Evolutionary conservation across 2,797 vertebrate species (phyloP).

Genomic region (Acipenser oxyrinchus): DNA sequence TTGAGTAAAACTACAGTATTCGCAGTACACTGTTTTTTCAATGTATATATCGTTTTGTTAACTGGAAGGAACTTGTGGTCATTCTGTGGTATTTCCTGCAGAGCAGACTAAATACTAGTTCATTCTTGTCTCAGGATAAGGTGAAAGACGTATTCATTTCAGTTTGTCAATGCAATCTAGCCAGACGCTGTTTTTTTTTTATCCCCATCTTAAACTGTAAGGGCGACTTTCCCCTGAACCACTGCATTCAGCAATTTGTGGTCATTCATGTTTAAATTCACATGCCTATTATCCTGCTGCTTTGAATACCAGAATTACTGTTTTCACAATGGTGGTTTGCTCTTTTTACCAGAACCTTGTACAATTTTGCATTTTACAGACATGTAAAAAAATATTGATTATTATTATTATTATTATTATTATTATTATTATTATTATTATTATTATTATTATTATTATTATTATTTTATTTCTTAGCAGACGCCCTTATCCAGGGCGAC

Average conservation of each 20-base stretch:
- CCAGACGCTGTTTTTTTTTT: neutral
- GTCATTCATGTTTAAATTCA: constrained; percentile 17
- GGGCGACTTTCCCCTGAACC: constrained; percentile 17
- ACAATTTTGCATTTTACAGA: too few relatives aligned
- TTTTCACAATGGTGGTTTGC: constrained; percentile 41
- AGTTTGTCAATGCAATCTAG: constrained; percentile 3
- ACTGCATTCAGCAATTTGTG: constrained; percentile 20
- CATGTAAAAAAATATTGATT: too few relatives aligned
- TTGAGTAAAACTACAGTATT: constrained; percentile 6
- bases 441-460: too few relatives aligned
- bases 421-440: too few relatives aligned
- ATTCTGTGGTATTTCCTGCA: constrained; percentile 45
- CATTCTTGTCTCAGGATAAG: constrained; percentile 30
- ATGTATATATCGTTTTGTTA: constrained; percentile 19
- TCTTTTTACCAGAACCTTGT: constrained; percentile 30
- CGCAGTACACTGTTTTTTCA: neutral
- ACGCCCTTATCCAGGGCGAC: too few relatives aligned
- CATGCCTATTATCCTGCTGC: constrained; percentile 24
- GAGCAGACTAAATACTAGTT: constrained; percentile 30
- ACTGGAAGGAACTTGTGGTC: constrained; percentile 17
- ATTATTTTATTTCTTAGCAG: too few relatives aligned
- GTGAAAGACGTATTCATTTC: constrained; percentile 24
- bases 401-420: too few relatives aligned
- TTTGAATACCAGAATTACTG: constrained; percentile 43
- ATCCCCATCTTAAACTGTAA: constrained; percentile 13